Percentiles rank a stretch among this genome's conserved stretches.
phyloP scores from a whole-genome alignment of 1,140 invertebrate genomes.

The Mactra quadrangularis region DNA sequence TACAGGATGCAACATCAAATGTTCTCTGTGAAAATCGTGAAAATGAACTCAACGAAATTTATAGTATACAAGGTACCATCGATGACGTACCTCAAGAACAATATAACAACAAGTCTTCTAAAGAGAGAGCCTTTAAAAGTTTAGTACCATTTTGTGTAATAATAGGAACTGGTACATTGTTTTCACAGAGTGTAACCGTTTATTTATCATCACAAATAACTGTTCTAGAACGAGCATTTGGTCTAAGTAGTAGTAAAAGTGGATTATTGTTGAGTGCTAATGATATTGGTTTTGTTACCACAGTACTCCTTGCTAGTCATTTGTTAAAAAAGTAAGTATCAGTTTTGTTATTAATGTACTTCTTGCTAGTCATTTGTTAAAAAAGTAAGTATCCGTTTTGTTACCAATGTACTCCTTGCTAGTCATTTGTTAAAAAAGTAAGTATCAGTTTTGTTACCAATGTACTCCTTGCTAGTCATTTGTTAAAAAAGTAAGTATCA shows the following conservation, averaged over 20 bases:
- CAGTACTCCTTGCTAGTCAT: constrained; percentile 65
- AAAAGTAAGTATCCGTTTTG: constrained; percentile 46
- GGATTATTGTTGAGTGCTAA: constrained; percentile 57
- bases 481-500: constrained; percentile 41
- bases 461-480: constrained; percentile 65
- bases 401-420: constrained; percentile 58
- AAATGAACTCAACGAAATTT: neutral
- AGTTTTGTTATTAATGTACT: constrained; percentile 60
- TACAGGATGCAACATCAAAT: neutral
- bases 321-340: constrained; percentile 48
- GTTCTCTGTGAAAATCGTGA: constrained; percentile 10
- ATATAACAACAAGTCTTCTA: neutral
- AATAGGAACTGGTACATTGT: constrained; percentile 33
- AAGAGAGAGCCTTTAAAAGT: constrained; percentile 37
- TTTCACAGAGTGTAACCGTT: constrained; percentile 47
- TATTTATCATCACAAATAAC: constrained; percentile 61
- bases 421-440: constrained; percentile 61
- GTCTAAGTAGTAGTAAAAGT: constrained; percentile 51
- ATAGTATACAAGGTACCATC: no score
- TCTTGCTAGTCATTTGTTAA: constrained; percentile 62
- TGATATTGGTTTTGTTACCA: constrained; percentile 55
- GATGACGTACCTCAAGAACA: neutral
- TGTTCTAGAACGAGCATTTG: constrained; percentile 39
- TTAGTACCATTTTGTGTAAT: constrained; percentile 51
- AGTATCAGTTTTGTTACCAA: constrained; percentile 47